Conservation (phyloP, 2,113 vertebrate genomes). For the Entelurus aequoreus region DNA sequence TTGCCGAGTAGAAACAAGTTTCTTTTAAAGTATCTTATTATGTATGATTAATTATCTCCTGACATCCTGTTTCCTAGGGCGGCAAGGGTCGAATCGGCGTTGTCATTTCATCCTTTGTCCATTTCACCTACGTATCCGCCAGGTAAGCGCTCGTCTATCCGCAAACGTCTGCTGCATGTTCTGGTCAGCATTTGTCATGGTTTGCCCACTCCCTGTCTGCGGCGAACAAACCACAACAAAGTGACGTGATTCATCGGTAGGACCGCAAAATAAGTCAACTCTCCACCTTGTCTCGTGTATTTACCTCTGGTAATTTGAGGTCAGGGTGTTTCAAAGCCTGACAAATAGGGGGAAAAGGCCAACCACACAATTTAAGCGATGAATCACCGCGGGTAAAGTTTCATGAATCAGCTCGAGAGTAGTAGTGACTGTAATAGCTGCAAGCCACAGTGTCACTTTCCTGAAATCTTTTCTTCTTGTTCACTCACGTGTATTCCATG, state of each 20-base stretch:
- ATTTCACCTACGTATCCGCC: constrained; percentile 91
- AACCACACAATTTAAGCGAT: constrained; percentile 33
- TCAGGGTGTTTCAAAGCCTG: constrained; percentile 50
- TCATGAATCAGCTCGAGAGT: constrained; percentile 50
- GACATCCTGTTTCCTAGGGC: constrained; percentile 68
- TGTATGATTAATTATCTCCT: constrained; percentile 11
- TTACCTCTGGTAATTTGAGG: constrained; percentile 19
- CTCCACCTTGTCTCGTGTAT: constrained; percentile 18
- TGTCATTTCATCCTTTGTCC: constrained; percentile 90
- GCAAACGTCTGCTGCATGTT: constrained; percentile 4
- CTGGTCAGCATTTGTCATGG: constrained; percentile 8
- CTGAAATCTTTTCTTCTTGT: constrained; percentile 18
- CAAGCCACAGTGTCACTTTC: constrained; percentile 43
- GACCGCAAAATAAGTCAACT: constrained; percentile 27
- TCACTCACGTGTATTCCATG: background rate
- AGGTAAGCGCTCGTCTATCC: constrained; percentile 72
- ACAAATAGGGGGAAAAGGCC: constrained; percentile 33
- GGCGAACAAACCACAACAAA: constrained; percentile 18
- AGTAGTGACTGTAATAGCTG: constrained; percentile 29
- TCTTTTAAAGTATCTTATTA: background rate
- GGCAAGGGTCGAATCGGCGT: constrained; percentile 92
- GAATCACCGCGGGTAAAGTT: constrained; percentile 55
- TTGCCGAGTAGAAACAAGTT: background rate
- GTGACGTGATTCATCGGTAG: constrained; percentile 7
- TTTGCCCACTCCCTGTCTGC: constrained; percentile 5